Percentiles rank a stretch among this genome's conserved stretches.
Conservation (phyloP, 2,888 invertebrate species). For the Tridacna gigas region DNA sequence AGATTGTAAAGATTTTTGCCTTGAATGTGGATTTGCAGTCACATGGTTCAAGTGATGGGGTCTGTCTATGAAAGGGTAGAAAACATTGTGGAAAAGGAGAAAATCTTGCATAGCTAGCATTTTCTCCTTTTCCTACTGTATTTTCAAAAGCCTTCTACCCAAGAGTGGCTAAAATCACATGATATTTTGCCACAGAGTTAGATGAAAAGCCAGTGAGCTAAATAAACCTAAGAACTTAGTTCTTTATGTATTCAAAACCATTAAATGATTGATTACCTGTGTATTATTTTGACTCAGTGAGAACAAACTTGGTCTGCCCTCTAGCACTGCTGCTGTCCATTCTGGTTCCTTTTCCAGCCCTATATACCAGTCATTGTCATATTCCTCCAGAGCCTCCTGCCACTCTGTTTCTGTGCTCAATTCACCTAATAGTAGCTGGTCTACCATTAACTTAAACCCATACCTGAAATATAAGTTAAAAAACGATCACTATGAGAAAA, state of each 20-base stretch:
- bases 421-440: slow-evolving; percentile 84
- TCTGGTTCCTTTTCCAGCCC: slow-evolving; percentile 82
- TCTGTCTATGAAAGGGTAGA: no score
- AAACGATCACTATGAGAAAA: no score
- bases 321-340: slow-evolving; percentile 84
- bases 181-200: no score
- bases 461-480: slow-evolving; percentile 75
- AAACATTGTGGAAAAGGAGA: not conserved
- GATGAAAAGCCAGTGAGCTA: not conserved
- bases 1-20: no score
- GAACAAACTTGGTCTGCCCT: slow-evolving; percentile 83
- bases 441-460: slow-evolving; percentile 85
- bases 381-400: slow-evolving; percentile 82
- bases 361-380: slow-evolving; percentile 84
- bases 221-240: not conserved
- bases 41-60: no score
- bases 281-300: slow-evolving; percentile 78
- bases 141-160: not conserved
- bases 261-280: slow-evolving; percentile 69
- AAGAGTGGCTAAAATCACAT: not conserved
- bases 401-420: slow-evolving; percentile 81
- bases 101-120: not conserved
- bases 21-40: no score
- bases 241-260: not conserved
- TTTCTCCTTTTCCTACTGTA: not conserved